Conservation (phyloP, 2,113 vertebrate genomes). For the Actenoides lindsayi region DNA sequence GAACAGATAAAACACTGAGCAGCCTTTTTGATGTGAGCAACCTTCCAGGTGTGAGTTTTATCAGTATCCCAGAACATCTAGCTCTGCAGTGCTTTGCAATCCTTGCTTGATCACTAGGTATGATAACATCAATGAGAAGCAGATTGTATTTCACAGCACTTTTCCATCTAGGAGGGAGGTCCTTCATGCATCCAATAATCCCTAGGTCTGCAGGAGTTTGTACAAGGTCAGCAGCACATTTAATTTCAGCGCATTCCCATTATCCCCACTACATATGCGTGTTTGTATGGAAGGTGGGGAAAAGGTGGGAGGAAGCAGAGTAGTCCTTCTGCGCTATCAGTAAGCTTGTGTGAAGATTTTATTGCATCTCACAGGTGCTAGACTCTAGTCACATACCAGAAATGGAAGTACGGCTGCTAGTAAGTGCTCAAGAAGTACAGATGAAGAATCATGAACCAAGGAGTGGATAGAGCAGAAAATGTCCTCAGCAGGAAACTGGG, state of each 20-base stretch:
- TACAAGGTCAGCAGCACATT: neutral
- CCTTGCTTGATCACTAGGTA: neutral
- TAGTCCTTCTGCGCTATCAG: neutral
- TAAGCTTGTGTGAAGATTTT: neutral
- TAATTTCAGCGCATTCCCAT: neutral
- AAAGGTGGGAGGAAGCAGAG: fast-evolving
- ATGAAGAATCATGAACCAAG: neutral
- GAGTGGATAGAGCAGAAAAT: neutral
- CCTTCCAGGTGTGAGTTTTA: neutral
- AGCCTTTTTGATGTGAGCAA: neutral
- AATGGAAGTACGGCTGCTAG: neutral
- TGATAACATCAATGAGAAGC: neutral
- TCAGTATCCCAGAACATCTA: neutral
- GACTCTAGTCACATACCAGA: neutral
- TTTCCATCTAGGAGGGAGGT: neutral
- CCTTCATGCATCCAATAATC: neutral
- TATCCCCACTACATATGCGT: fast-evolving
- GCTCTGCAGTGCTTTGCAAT: neutral
- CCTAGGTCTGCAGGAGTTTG: neutral
- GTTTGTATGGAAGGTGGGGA: neutral
- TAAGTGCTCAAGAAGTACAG: neutral
- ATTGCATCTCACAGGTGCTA: neutral
- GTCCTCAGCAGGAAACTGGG: neutral
- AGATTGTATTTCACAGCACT: neutral
- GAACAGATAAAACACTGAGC: neutral